phyloP scores from a whole-genome alignment of 2,113 vertebrate genomes.

The Nannospalax galili region DNA sequence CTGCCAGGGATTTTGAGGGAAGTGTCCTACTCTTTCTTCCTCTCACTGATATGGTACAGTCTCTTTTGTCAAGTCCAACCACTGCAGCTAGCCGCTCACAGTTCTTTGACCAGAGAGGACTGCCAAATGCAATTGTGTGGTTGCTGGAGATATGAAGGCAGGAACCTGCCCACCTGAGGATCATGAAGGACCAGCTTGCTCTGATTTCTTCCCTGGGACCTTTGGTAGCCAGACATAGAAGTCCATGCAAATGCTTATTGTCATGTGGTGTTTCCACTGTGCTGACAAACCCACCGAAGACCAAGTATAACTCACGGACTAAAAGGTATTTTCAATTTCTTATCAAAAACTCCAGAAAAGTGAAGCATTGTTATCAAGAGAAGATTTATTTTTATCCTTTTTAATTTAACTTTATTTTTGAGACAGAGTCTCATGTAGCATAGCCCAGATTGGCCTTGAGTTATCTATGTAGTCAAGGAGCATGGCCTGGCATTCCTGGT shows the following conservation, averaged over 20 bases:
- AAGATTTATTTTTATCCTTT: background rate
- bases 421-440: background rate
- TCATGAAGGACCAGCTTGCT: background rate
- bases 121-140: background rate
- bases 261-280: background rate
- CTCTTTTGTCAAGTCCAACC: background rate
- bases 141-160: background rate
- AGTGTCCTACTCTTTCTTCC: background rate
- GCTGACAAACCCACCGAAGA: background rate
- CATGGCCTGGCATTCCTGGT: background rate
- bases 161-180: background rate
- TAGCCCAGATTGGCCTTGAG: background rate
- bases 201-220: background rate
- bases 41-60: background rate
- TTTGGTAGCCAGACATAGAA: background rate
- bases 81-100: background rate
- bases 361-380: background rate
- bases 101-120: background rate
- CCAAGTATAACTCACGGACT: background rate
- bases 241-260: background rate
- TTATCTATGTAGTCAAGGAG: background rate
- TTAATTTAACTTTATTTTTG: background rate
- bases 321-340: background rate
- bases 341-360: background rate
- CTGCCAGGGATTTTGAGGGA: background rate